Percentiles rank a stretch among this genome's conserved stretches.
These are phyloP conservation scores for Rhinoraja longicauda DNA, from an alignment of 2,797 vertebrate genomes.

Conservation along the genomic window DNA sequence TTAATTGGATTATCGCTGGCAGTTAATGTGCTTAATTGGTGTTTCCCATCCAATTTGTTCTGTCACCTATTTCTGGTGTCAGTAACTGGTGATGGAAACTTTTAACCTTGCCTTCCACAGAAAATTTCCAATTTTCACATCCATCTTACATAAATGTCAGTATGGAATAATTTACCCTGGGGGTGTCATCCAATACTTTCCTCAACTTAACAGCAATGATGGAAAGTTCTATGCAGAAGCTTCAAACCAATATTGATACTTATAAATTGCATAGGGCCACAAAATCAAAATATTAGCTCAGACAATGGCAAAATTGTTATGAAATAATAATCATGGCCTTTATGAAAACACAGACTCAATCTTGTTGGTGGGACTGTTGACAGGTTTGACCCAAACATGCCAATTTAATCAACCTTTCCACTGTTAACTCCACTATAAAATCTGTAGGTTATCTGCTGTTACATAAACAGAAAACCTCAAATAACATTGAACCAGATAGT, in stretches of 20 bases:
- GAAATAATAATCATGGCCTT: neutral
- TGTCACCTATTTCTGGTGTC: neutral
- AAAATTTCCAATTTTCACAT: neutral
- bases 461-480: neutral
- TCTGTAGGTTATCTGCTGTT: neutral
- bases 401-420: neutral
- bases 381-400: neutral
- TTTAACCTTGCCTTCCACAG: neutral
- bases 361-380: neutral
- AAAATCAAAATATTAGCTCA: neutral
- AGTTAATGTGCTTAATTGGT: neutral
- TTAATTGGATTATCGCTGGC: neutral
- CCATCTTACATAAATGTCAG: neutral
- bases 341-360: neutral
- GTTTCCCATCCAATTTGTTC: neutral
- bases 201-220: conserved; percentile 3
- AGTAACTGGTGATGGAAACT: neutral
- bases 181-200: conserved; percentile 6
- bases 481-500: neutral
- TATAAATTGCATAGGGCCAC: neutral
- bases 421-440: neutral
- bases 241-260: neutral
- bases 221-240: neutral
- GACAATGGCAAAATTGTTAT: neutral
- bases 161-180: neutral